Base-by-base conservation (phyloP, 2,888 invertebrate genomes). In the Acrocyrtus sp. region DNA sequence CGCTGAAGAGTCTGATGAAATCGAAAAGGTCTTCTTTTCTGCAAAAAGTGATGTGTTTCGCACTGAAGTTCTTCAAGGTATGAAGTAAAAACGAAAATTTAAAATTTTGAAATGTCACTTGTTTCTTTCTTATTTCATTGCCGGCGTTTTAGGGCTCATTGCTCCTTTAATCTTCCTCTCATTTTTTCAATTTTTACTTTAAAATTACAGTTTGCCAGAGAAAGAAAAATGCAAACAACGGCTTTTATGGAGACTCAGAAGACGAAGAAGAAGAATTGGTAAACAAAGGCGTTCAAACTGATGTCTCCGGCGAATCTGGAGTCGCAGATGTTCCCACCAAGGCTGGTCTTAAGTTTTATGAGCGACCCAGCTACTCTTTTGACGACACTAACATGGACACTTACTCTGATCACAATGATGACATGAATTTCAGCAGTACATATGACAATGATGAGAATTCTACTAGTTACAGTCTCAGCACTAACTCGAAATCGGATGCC, bases 331-430 rank as follows among this genome's bases (percentile, higher is more conserved):
- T 63, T 12, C 51, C 60, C 10, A 72, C 72, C 4, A 72, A 72
- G 29, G 72, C 72, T 17, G 72, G 72, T 10, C 47, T 58, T 1
- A 72, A 72, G 19, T 72, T 48, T 41, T 72, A 58, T 34, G 50
- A 53, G 41, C 26, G 24, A 24, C 22, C 22, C 22, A 57, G 63
- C 5, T 72, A 50, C 34, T 57, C 62, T 6, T 65, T 65, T 47
- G 65, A 72, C 22, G 65, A 65, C 29, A 22, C 58, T n/a, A 62
- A 50, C 41, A 72, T 72, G 72, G 72, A 72, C 22, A 72, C 72
- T 0, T 72, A 72, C 22, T 72, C 72, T 12, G 72, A 72, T 54
- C 72, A 72, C 27, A 72, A 72, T 53, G 72, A 72, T 58, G 72
- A 72, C 29, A 58, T 72, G 47, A 66, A 24, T 65, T 60, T 54